Conservation (phyloP, 2,113 vertebrate genomes). For the Paradisaea rubra region DNA sequence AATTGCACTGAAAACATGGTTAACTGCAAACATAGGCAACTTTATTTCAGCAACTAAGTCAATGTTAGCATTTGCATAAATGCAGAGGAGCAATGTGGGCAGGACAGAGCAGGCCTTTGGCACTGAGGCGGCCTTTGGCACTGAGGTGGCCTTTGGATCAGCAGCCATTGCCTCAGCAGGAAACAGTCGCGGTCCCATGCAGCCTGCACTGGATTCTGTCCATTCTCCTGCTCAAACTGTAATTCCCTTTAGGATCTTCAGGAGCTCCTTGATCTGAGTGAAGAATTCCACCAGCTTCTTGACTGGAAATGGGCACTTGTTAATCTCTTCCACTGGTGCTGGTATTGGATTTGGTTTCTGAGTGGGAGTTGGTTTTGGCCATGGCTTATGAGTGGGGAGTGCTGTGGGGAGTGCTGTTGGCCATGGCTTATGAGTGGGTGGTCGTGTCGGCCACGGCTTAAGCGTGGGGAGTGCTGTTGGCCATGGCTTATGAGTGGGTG, state of each 20-base stretch:
- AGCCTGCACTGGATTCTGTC: background rate
- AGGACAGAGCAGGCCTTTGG: background rate
- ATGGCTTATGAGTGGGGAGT: accelerated
- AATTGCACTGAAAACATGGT: background rate
- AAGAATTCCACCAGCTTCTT: background rate
- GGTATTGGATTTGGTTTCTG: background rate
- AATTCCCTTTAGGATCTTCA: background rate
- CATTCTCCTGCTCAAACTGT: background rate
- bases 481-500: background rate
- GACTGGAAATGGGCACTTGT: background rate
- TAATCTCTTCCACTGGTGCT: background rate
- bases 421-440: background rate
- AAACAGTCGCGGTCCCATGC: accelerated
- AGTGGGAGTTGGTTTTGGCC: background rate
- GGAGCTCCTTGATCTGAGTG: background rate
- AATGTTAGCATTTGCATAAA: background rate
- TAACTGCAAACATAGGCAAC: background rate
- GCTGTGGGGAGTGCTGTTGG: accelerated
- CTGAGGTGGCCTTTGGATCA: background rate
- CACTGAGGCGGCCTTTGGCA: background rate
- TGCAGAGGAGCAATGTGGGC: background rate
- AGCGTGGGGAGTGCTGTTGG: accelerated
- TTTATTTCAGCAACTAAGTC: background rate
- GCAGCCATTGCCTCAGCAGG: background rate
- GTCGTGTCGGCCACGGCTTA: accelerated